Evolutionary conservation across 2,888 invertebrate genomes (phyloP).

Genomic region (Apotomis turbidana): DNA sequence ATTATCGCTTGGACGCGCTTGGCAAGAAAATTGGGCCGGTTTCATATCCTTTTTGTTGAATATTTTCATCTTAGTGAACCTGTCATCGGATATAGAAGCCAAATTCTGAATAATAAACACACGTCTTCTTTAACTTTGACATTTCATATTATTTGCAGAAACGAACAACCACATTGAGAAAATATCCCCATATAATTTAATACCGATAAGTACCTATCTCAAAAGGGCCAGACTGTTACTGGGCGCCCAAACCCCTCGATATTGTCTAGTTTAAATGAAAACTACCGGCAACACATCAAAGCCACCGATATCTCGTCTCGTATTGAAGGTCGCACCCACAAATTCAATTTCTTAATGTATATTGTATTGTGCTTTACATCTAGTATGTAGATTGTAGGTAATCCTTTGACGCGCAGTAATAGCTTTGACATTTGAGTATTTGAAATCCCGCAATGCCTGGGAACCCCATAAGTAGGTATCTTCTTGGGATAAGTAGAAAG

Average conservation of each 20-base stretch:
- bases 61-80: too few relatives aligned
- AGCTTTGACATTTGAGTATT: conserved; percentile 25
- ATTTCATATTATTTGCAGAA: too few relatives aligned
- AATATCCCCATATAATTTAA: too few relatives aligned
- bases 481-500: conserved; percentile 4
- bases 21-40: too few relatives aligned
- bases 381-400: neutral
- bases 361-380: conserved; percentile 14
- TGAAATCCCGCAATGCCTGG: neutral
- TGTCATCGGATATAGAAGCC: too few relatives aligned
- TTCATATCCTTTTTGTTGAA: too few relatives aligned
- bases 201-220: neutral
- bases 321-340: neutral
- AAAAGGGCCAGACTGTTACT: neutral
- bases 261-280: conserved; percentile 5
- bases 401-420: conserved; percentile 11
- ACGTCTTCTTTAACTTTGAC: too few relatives aligned
- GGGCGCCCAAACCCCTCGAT: neutral
- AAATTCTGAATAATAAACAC: too few relatives aligned
- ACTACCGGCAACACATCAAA: conserved; percentile 4
- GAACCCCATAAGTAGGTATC: neutral
- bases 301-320: conserved; percentile 3
- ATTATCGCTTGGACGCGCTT: too few relatives aligned
- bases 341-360: conserved; percentile 25
- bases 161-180: too few relatives aligned